Conservation (phyloP, 2,113 vertebrate genomes). For the Sisor rabdophorus region DNA sequence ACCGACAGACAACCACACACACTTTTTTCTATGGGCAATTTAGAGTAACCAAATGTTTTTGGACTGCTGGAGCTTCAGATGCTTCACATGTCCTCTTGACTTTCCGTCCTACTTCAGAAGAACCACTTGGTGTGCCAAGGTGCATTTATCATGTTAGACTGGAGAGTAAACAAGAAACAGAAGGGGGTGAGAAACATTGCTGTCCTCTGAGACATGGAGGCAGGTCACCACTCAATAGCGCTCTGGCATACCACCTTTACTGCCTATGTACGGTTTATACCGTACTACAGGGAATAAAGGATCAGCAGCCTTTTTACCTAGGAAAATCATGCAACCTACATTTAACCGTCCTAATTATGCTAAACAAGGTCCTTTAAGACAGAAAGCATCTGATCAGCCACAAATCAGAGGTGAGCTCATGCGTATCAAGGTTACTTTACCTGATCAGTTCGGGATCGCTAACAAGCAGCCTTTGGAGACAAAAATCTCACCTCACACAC, state of each 20-base stretch:
- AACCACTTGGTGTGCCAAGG: conserved; percentile 64
- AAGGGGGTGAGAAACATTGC: conserved; percentile 56
- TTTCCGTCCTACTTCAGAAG: conserved; percentile 68
- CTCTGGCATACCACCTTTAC: conserved; percentile 37
- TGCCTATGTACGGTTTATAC: no score
- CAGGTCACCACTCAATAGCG: conserved; percentile 67
- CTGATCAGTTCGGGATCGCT: conserved; percentile 6
- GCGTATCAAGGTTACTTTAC: conserved; percentile 17
- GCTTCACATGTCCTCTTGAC: conserved; percentile 69
- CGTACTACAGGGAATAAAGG: neutral
- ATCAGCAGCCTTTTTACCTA: conserved; percentile 18
- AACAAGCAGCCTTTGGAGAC: conserved; percentile 16
- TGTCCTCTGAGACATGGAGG: conserved; percentile 59
- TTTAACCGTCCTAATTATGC: conserved; percentile 31
- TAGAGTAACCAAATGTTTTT: no score
- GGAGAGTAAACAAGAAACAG: conserved; percentile 51
- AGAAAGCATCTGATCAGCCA: conserved; percentile 7
- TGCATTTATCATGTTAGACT: conserved; percentile 72
- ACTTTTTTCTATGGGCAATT: neutral
- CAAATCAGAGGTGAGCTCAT: conserved; percentile 16
- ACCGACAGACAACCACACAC: no score
- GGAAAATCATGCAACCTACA: neutral
- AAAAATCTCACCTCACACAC: conserved; percentile 28
- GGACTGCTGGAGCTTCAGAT: conserved; percentile 63
- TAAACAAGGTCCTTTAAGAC: conserved; percentile 19